Evolutionary conservation across 1,140 invertebrate species (phyloP).

Genomic region (Magallana ariakensis): DNA sequence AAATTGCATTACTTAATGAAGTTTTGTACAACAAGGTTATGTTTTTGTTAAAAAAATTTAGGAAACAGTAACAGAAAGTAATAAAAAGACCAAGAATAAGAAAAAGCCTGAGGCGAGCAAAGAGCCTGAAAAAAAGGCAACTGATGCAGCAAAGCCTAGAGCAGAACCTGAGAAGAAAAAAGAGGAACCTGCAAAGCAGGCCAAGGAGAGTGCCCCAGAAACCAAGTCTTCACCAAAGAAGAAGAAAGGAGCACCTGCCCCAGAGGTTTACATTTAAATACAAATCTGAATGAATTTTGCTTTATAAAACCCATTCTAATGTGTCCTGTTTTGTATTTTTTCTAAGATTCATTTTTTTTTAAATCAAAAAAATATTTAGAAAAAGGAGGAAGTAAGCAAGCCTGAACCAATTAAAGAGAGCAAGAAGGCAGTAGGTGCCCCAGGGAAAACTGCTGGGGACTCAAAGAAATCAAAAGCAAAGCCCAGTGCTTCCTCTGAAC

Average conservation of each 20-base stretch:
- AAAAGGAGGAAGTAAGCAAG: not conserved
- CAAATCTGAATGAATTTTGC: no score
- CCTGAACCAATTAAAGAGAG: conserved; percentile 24
- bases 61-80: not conserved
- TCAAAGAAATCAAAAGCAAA: conserved; percentile 1
- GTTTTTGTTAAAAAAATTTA: not conserved
- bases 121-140: conserved; percentile 2
- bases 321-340: no score
- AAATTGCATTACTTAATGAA: not conserved
- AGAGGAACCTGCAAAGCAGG: not conserved
- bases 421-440: not conserved
- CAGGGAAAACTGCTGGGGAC: not conserved
- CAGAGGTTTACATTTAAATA: not conserved
- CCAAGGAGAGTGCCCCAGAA: not conserved
- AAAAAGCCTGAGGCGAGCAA: not conserved
- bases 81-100: conserved; percentile 25
- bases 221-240: conserved; percentile 8
- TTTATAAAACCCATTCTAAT: no score
- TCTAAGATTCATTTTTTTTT: no score
- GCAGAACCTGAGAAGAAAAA: conserved; percentile 30
- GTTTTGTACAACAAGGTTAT: not conserved
- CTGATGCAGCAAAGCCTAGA: not conserved
- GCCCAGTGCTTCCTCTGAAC: not conserved
- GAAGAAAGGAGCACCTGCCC: not conserved
- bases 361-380: not conserved